A percentile compares a stretch with the other conserved stretches of the same genome.
Conservation (phyloP, 2,113 vertebrate species). For the Anser brachyrhynchus region DNA sequence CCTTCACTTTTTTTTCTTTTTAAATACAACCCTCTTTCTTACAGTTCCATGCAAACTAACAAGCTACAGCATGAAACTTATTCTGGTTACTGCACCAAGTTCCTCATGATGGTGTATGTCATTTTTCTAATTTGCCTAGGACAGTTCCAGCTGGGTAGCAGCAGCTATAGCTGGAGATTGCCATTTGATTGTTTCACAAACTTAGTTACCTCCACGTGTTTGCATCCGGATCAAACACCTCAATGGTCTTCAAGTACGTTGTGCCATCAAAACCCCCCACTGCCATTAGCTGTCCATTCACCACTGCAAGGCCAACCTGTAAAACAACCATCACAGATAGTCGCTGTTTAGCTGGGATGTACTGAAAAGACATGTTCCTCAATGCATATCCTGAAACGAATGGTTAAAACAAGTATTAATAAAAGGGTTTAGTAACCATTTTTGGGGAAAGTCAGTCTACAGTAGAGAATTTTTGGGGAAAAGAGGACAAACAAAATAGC, state of each 20-base stretch:
- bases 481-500: background rate
- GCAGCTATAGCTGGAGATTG: background rate
- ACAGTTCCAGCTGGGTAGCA: background rate
- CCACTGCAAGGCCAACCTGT: constrained; percentile 95
- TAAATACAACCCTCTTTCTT: background rate
- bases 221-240: constrained; percentile 98
- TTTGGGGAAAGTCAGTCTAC: background rate
- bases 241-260: constrained; percentile 98
- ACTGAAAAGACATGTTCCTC: background rate
- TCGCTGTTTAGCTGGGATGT: background rate
- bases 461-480: background rate
- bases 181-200: background rate
- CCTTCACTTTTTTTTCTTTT: background rate
- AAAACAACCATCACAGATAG: constrained; percentile 25
- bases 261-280: constrained; percentile 98
- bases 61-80: background rate
- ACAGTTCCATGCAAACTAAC: background rate
- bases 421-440: background rate
- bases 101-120: background rate
- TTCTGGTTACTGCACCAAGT: accelerated
- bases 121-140: background rate
- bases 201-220: constrained; percentile 94
- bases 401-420: background rate
- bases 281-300: constrained; percentile 98
- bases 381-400: background rate